Evolutionary conservation across 1,140 invertebrate genomes (phyloP).

Genomic region (Helicoverpa armigera): DNA sequence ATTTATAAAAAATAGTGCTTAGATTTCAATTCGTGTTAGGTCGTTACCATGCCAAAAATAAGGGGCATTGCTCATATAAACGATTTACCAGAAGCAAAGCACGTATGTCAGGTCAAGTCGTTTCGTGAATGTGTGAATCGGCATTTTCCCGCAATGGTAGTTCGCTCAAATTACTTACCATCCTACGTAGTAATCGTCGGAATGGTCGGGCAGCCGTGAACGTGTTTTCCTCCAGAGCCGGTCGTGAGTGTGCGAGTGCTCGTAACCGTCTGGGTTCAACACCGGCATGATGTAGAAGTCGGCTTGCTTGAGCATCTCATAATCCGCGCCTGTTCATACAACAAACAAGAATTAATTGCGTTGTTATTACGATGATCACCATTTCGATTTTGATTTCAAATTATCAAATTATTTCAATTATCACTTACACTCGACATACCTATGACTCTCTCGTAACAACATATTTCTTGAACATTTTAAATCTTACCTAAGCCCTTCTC

Average conservation of each 20-base stretch:
- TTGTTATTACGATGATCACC: not conserved
- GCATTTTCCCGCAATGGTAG: not conserved
- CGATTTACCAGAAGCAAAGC: not conserved
- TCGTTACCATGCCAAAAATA: not conserved
- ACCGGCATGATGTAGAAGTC: constrained; percentile 94
- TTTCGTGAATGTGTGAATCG: not conserved
- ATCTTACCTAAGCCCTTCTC: constrained; percentile 85
- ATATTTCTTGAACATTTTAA: too few species aligned
- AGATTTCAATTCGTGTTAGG: not conserved
- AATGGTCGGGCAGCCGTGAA: constrained; percentile 85
- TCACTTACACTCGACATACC: too few species aligned
- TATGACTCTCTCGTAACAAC: not conserved
- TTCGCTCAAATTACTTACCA: constrained; percentile 69
- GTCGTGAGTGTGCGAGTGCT: constrained; percentile 91
- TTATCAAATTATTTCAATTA: too few species aligned
- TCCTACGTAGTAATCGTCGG: constrained; percentile 80
- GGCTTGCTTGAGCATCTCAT: constrained; percentile 88
- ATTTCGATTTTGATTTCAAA: not conserved
- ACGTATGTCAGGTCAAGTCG: not conserved
- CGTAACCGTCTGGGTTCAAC: constrained; percentile 94
- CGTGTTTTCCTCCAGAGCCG: constrained; percentile 94
- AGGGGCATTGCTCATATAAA: not conserved
- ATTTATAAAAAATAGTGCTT: not conserved
- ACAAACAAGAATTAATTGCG: constrained; percentile 4
- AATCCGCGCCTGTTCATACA: constrained; percentile 77